Base-by-base conservation (phyloP, 2,113 vertebrate species). In the Hymenochirus boettgeri region DNA sequence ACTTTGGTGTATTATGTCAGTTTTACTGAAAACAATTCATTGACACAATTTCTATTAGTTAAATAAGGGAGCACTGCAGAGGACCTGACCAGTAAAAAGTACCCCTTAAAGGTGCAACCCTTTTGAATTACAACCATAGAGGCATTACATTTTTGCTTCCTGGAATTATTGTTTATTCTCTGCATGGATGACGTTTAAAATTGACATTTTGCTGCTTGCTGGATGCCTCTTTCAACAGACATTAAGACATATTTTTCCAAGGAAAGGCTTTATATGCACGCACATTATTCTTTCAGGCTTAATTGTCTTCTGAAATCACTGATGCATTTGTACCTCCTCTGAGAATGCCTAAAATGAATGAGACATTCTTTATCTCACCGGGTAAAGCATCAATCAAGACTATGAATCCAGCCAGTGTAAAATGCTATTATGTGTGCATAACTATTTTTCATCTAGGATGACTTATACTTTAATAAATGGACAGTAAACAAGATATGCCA, bases 291-390 rank as follows among this genome's bases (percentile, higher is more conserved):
- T 57, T 57, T 18, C 31, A 22, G 31, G 37, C 10, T 35, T 35
- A 19, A 24, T 57, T 69, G 56, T 69, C 65, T 37, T 35, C 47
- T 53, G 48, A 59, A 60, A 54, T 60, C 69, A 48, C 2, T 60
- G 61, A 47, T 24, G 69, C 69, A 60, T 29, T 45, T 60, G 9
- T 55, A 15, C 48, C 47, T 60, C 61, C 61, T 53, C 47, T 63
- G 61, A 64, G 69, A 53, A 27, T 48, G 13, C 13, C 53, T 10
- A n/a, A 65, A 48, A 71, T 71, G 56, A 64, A 71, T 60, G 56
- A 60, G 37, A 46, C 57, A 65, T 48, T 54, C 61, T 55, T 26
- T 60, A 69, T 54, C 47, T 48, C 25, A 53, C 47, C 65, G 45
- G 65, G 65, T 69, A 69, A 45, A 60, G 57, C 57, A 69, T 60